Conservation (phyloP, 2,113 vertebrate species). For the Asarcornis scutulata region DNA sequence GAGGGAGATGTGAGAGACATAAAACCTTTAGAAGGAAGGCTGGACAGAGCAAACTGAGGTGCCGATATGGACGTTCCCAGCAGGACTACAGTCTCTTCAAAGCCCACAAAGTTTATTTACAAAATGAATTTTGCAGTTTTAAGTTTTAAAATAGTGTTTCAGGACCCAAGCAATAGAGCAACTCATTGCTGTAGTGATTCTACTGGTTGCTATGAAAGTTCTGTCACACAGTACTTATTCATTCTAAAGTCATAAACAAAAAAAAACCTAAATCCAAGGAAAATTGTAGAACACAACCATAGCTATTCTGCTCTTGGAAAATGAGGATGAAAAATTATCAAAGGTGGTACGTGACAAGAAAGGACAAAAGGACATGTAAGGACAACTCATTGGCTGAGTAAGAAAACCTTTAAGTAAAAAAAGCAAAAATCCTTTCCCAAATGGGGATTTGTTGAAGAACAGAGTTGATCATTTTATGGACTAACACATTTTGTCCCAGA, state of each 20-base stretch:
- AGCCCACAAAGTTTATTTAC: not conserved
- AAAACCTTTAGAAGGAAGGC: not conserved
- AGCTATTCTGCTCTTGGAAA: not conserved
- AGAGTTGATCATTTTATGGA: not conserved
- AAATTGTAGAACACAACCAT: not conserved
- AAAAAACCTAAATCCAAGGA: not conserved
- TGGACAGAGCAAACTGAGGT: not conserved
- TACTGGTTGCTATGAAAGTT: not conserved
- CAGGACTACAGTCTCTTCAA: not conserved
- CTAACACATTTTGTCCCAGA: not conserved
- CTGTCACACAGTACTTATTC: fast-evolving
- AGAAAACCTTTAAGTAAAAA: not conserved
- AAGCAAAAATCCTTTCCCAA: no score
- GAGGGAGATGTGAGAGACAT: not conserved
- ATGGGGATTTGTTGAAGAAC: not conserved
- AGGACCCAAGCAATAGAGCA: not conserved
- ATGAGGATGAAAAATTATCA: constrained; percentile 13
- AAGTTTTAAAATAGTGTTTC: not conserved
- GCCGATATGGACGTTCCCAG: not conserved
- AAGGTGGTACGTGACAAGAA: not conserved
- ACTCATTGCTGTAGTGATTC: not conserved
- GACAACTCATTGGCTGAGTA: not conserved
- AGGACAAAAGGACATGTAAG: not conserved
- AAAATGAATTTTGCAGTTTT: not conserved
- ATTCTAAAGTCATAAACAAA: not conserved